Conservation (phyloP, 2,888 invertebrate genomes). For the Boloria euphrosyne region DNA sequence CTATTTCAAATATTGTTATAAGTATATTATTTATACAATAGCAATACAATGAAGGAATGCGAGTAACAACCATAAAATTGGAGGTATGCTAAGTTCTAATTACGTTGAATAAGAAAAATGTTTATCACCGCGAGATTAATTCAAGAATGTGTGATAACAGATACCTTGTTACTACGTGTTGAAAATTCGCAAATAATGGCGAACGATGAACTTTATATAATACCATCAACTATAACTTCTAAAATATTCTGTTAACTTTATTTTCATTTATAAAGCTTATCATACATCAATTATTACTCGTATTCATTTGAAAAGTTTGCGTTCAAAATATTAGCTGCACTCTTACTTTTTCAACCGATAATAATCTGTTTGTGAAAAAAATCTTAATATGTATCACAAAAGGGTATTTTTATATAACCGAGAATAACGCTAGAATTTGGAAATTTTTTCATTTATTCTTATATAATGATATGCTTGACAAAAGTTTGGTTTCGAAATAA, state of each 20-base stretch:
- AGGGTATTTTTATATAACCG: too few species aligned
- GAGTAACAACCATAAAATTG: conserved; percentile 1
- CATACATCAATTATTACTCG: too few species aligned
- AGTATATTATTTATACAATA: background rate
- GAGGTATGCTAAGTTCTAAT: conserved; percentile 20
- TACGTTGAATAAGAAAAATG: conserved; percentile 43
- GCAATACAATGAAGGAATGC: background rate
- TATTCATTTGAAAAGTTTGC: too few species aligned
- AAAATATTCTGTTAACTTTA: too few species aligned
- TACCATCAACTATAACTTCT: too few species aligned
- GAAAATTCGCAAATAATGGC: conserved; percentile 1
- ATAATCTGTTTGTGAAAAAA: background rate
- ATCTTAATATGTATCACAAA: background rate
- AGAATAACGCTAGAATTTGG: too few species aligned
- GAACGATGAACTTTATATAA: background rate
- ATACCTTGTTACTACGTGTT: conserved; percentile 43
- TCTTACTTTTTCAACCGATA: too few species aligned
- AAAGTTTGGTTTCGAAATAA: conserved; percentile 37
- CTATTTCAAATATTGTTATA: too few species aligned
- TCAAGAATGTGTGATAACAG: conserved; percentile 45
- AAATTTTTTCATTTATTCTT: background rate
- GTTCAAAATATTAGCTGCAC: too few species aligned
- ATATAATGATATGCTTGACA: conserved; percentile 3
- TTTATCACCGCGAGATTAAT: conserved; percentile 43
- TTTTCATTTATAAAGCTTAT: too few species aligned